Evolutionary conservation across 1,140 invertebrate genomes (phyloP).

Genomic region (Trichonephila clavipes): DNA sequence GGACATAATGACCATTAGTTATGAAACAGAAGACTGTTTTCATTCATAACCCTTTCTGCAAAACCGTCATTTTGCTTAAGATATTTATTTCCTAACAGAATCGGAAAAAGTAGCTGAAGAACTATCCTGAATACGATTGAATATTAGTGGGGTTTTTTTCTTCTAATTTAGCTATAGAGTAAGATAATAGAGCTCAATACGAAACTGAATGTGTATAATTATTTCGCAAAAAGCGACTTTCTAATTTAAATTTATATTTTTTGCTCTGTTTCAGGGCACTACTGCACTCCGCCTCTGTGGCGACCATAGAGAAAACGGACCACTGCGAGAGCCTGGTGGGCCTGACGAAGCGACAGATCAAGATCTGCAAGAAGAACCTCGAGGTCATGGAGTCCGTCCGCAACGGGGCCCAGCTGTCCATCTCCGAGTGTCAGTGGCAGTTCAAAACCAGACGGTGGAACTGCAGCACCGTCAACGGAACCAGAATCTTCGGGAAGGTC

Average conservation of each 20-base stretch:
- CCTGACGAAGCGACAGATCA: conserved; percentile 79
- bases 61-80: no score
- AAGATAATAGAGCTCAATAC: no score
- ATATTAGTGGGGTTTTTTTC: no score
- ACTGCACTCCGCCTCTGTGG: conserved; percentile 64
- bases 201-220: neutral
- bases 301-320: conserved; percentile 57
- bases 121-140: no score
- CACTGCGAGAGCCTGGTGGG: conserved; percentile 77
- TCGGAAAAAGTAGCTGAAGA: no score
- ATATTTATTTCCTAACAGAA: no score
- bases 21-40: no score
- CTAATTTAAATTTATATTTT: neutral
- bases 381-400: conserved; percentile 83
- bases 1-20: no score
- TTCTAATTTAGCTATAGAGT: no score
- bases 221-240: neutral
- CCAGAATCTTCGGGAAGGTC: conserved; percentile 72
- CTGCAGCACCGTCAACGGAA: conserved; percentile 84
- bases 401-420: conserved; percentile 88
- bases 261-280: conserved; percentile 25
- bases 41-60: no score
- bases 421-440: conserved; percentile 94
- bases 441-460: conserved; percentile 94
- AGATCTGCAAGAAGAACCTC: conserved; percentile 80